A percentile compares a stretch with the other conserved stretches of the same genome.
These are phyloP conservation scores for Ptychadena robeensis DNA, from an alignment of 2,797 vertebrate species.

Conservation along the genomic window DNA sequence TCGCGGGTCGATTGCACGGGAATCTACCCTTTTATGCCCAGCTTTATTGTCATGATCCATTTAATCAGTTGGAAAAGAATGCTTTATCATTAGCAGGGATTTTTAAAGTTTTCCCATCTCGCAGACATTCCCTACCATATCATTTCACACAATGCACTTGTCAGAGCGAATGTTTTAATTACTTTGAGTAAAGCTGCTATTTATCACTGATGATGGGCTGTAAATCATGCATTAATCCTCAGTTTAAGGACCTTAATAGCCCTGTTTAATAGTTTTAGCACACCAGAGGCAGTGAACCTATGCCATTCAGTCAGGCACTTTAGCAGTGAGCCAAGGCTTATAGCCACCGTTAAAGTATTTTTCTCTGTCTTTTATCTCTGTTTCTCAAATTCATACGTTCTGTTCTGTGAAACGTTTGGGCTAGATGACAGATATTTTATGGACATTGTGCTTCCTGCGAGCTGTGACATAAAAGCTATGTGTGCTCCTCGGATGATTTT, in stretches of 20 bases:
- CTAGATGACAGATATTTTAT: slow-evolving; percentile 17
- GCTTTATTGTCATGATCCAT: slow-evolving; percentile 23
- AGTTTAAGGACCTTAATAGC: slow-evolving; percentile 44
- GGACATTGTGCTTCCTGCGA: background rate
- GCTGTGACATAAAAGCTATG: slow-evolving; percentile 24
- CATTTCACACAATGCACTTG: slow-evolving; percentile 44
- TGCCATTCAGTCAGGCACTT: slow-evolving; percentile 31
- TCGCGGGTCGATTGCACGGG: no score
- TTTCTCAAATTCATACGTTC: background rate
- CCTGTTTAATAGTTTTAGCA: slow-evolving; percentile 46
- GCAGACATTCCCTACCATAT: slow-evolving; percentile 12
- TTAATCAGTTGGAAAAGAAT: slow-evolving; percentile 23
- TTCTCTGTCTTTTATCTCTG: background rate
- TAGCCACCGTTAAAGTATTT: slow-evolving; percentile 11
- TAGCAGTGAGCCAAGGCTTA: slow-evolving; percentile 22
- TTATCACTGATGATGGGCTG: slow-evolving; percentile 37
- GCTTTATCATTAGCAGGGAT: slow-evolving; percentile 30
- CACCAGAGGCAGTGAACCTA: slow-evolving; percentile 35
- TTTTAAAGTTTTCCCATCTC: slow-evolving; percentile 29
- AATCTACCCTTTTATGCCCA: no score
- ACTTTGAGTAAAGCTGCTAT: slow-evolving; percentile 41
- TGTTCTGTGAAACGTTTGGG: background rate
- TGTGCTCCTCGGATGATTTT: background rate
- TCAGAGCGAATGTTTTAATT: slow-evolving; percentile 49
- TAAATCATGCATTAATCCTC: slow-evolving; percentile 46